Base-by-base conservation (phyloP, 2,797 vertebrate genomes). In the Xerus rutilus region DNA sequence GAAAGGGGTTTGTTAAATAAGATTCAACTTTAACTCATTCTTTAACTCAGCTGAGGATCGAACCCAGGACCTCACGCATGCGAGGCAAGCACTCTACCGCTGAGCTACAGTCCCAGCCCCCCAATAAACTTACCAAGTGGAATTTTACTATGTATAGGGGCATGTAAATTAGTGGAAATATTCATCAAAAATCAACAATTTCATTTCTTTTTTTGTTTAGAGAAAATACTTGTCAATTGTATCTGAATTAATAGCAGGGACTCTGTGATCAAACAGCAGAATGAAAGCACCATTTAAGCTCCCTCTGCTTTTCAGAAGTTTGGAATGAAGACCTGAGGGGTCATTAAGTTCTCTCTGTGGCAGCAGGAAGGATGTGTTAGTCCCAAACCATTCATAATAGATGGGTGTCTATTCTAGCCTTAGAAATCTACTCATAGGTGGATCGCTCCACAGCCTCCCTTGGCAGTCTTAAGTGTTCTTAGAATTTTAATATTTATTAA, bases 401-500 rank as follows among this genome's bases (percentile, higher is more conserved):
- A 97, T 93, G 78, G 73, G n/a, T 78, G 62, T 88, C 78, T 95
- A 73, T 86, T 72, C 92, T 90, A 74, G 96, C 83, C 69, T 97
- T 86, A 76, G 95, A 96, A 91, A 94, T 86, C 85, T 93, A 54
- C 87, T 95, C 95, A 35, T 35, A 82, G 30, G n/a, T 57, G 82
- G 54, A 86, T 94, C 23, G 9, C 90, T 96, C n/a, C 49, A 81
- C 28, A 83, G 92, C 72, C 84, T 93, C 92, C 94, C 95, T 85
- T 0, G 28, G 95, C 81, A 96, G 87, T 92, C 94, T 84, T 97
- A 96, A 96, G 82, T 96, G 96, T 95, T 96, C 82, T 93, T 93
- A 79, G 93, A 93, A 96, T 93, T 96, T 97, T 96, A 96, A 96
- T 96, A 82, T 94, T 96, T 96, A 97, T 97, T 95, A 96, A 97